Evolutionary conservation across 2,888 invertebrate species (phyloP).

Genomic region (Pyrgus malvae): DNA sequence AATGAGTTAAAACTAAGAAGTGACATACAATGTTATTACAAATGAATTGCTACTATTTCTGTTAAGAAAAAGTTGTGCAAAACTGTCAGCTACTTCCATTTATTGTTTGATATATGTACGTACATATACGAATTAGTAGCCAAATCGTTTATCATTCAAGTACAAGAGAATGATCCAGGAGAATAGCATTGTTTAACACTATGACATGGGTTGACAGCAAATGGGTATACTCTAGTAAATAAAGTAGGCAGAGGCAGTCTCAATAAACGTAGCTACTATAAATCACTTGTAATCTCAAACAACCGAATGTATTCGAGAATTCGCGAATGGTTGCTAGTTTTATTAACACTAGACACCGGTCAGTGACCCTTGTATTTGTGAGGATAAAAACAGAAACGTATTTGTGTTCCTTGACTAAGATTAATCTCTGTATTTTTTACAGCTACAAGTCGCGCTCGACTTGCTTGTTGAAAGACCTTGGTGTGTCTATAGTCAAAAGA

Average conservation of each 20-base stretch:
- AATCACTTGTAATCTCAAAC: constrained; percentile 2
- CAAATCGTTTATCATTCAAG: no score
- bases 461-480: constrained; percentile 4
- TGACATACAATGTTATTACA: no score
- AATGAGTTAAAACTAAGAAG: no score
- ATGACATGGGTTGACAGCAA: no score
- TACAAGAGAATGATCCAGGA: no score
- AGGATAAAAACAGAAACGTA: constrained; percentile 10
- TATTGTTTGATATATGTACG: no score
- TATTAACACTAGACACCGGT: constrained; percentile 8
- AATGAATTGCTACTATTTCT: no score
- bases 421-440: constrained; percentile 17
- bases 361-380: neutral
- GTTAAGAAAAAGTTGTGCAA: no score
- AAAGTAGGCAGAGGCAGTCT: neutral
- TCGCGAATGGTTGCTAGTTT: constrained; percentile 3
- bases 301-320: neutral
- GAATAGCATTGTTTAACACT: no score
- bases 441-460: neutral
- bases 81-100: no score
- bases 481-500: neutral
- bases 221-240: no score
- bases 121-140: no score
- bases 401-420: constrained; percentile 19
- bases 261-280: neutral